Evolutionary conservation across 1,140 invertebrate genomes (phyloP).

Genomic region (Cheumatopsyche charites): DNA sequence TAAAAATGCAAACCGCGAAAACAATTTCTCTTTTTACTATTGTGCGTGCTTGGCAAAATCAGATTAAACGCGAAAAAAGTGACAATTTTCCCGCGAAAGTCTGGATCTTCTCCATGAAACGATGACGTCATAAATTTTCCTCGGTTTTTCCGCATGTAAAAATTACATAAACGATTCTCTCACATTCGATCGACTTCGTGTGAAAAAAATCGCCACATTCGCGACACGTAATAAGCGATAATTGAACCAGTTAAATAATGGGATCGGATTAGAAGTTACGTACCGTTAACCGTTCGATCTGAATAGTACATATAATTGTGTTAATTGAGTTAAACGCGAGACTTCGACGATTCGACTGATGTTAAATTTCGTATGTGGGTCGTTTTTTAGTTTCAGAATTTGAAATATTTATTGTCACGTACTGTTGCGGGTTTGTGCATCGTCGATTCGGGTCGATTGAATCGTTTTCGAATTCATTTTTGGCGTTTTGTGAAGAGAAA

Average conservation of each 20-base stretch:
- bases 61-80: neutral
- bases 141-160: too few relatives aligned
- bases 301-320: neutral
- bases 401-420: conserved; percentile 6
- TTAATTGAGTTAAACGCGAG: too few relatives aligned
- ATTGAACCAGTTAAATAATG: conserved; percentile 11
- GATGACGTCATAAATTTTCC: too few relatives aligned
- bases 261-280: conserved; percentile 12
- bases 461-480: neutral
- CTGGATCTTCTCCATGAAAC: too few relatives aligned
- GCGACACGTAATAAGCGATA: neutral
- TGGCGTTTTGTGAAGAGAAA: neutral
- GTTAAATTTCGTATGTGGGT: neutral
- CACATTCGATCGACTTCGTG: conserved; percentile 2
- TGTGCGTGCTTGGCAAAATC: conserved; percentile 5
- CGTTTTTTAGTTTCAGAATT: neutral
- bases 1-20: neutral
- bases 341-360: too few relatives aligned
- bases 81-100: neutral
- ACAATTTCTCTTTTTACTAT: conserved; percentile 8
- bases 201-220: neutral
- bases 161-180: neutral
- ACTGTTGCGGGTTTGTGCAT: neutral
- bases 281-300: neutral
- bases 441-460: conserved; percentile 1